Conservation (phyloP, 2,113 vertebrate species). For the Oceanodroma tethys region DNA sequence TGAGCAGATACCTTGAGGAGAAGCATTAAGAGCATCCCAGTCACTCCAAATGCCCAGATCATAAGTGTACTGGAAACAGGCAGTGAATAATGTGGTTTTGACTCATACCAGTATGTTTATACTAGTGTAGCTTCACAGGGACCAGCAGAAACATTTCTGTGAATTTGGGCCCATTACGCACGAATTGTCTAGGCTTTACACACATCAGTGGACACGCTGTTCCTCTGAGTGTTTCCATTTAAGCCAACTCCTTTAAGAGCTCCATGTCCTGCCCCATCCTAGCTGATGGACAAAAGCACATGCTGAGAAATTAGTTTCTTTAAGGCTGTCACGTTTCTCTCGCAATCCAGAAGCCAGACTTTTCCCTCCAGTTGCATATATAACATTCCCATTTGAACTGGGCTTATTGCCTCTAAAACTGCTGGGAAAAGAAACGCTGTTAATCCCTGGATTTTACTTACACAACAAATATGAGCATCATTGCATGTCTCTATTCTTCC, state of each 20-base stretch:
- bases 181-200: not conserved
- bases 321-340: not conserved
- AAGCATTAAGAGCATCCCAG: not conserved
- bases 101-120: not conserved
- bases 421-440: not conserved
- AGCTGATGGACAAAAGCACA: not conserved
- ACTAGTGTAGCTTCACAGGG: not conserved
- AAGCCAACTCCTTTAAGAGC: not conserved
- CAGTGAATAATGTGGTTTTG: not conserved
- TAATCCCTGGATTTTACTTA: not conserved
- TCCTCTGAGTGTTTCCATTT: not conserved
- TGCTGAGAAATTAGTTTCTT: not conserved
- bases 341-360: not conserved
- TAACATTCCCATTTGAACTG: not conserved
- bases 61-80: not conserved
- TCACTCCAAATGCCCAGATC: not conserved
- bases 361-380: not conserved
- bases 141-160: not conserved
- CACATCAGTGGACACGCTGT: not conserved
- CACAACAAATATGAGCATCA: not conserved
- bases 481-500: conserved; percentile 52
- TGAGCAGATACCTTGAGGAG: not conserved
- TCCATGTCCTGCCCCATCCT: not conserved
- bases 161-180: not conserved
- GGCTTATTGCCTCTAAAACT: not conserved